phyloP scores from a whole-genome alignment of 37 sponge, comb jelly and placozoan species.

The Ephydatia muelleri region DNA sequence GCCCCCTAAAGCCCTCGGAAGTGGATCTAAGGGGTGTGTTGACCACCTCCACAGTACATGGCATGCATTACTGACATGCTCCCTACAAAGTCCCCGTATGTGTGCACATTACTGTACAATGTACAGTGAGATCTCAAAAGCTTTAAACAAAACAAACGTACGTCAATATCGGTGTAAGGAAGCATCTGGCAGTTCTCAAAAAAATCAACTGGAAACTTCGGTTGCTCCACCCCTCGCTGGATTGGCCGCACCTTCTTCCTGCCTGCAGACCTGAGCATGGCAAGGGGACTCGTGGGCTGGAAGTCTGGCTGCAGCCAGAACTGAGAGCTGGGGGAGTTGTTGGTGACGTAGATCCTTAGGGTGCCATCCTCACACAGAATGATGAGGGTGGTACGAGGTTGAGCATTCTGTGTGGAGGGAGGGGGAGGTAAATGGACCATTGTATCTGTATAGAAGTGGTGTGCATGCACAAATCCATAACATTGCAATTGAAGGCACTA shows the following conservation, averaged over 20 bases:
- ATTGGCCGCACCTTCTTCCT: conserved; percentile 19
- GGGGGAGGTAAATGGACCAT: not conserved
- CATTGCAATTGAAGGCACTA: too few relatives aligned
- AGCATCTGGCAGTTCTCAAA: conserved; percentile 78
- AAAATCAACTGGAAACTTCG: conserved; percentile 84
- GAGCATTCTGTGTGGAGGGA: conserved; percentile 11
- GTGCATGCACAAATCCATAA: not conserved
- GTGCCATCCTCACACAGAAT: conserved; percentile 90
- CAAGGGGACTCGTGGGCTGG: conserved; percentile 76
- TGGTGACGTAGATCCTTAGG: conserved; percentile 73
- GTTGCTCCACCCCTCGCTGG: conserved; percentile 4
- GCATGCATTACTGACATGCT: not conserved
- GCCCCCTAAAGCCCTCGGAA: conserved; percentile 32
- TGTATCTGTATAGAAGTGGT: not conserved
- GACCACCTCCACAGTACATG: not conserved
- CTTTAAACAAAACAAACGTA: not conserved
- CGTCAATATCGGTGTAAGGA: conserved; percentile 65
- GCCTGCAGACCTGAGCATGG: conserved; percentile 23
- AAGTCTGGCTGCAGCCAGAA: conserved; percentile 77
- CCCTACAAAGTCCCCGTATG: not conserved
- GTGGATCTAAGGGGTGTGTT: conserved; percentile 85
- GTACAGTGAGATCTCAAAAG: not conserved
- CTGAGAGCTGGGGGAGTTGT: conserved; percentile 52
- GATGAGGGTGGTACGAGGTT: conserved; percentile 74
- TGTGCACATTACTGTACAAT: not conserved